Evolutionary conservation across 2,797 vertebrate species (phyloP).

Genomic region (Clarias laeviceps): DNA sequence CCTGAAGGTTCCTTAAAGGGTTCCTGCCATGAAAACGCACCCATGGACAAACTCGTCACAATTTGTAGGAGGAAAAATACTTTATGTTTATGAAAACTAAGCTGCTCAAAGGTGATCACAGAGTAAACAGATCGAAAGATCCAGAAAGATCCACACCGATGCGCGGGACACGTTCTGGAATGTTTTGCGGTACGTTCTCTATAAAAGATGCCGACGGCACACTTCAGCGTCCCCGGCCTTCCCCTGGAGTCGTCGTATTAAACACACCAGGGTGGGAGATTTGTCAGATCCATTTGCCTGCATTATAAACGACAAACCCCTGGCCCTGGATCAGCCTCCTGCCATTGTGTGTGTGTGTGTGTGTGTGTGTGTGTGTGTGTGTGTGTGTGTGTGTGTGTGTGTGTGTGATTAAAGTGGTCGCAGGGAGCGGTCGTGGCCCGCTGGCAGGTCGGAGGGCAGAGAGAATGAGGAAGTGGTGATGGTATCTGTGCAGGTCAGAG

Average conservation of each 20-base stretch:
- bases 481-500: constrained; percentile 17
- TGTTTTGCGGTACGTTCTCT: neutral
- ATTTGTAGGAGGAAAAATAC: neutral
- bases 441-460: constrained; percentile 20
- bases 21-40: neutral
- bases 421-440: constrained; percentile 3
- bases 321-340: constrained; percentile 45
- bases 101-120: no score
- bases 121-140: neutral
- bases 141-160: neutral
- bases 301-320: constrained; percentile 47
- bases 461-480: constrained; percentile 9
- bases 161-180: neutral
- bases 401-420: constrained; percentile 15
- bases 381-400: no score
- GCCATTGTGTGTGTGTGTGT: constrained; percentile 29
- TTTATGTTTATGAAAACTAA: neutral
- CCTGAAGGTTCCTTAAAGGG: neutral
- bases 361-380: no score
- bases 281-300: constrained; percentile 43
- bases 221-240: constrained; percentile 16
- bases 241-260: constrained; percentile 11
- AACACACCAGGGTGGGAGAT: constrained; percentile 47
- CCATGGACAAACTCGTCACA: neutral
- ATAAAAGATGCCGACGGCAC: neutral